A percentile compares a stretch with the other conserved stretches of the same genome.
These are phyloP conservation scores for Columbina picui DNA, from an alignment of 2,113 vertebrate genomes.

Conservation along the genomic window DNA sequence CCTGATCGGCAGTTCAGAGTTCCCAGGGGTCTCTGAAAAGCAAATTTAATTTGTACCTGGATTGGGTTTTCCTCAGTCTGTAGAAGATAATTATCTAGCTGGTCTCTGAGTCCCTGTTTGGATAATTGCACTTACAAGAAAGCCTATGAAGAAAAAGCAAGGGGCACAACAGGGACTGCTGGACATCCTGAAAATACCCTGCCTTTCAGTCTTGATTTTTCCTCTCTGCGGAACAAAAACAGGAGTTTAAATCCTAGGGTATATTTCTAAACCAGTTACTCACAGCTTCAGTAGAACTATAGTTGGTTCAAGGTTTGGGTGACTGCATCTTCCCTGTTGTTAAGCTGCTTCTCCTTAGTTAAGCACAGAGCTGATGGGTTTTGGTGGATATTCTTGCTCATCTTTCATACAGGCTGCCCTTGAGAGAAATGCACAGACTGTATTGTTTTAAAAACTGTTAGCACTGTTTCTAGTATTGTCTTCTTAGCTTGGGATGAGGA, in stretches of 20 bases:
- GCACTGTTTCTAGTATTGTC: not conserved
- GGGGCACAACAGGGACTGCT: not conserved
- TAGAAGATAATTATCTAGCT: not conserved
- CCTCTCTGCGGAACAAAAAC: not conserved
- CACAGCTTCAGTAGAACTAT: not conserved
- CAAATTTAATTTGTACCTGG: constrained; percentile 18
- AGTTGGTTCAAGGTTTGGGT: not conserved
- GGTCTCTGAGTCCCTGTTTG: not conserved
- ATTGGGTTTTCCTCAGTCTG: not conserved
- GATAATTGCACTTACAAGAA: not conserved
- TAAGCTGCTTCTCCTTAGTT: not conserved
- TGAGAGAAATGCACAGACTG: not conserved
- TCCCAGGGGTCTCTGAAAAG: not conserved
- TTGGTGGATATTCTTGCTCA: not conserved
- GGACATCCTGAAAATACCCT: not conserved
- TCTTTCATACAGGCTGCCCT: not conserved
- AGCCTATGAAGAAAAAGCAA: not conserved
- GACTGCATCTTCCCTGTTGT: not conserved
- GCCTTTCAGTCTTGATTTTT: not conserved
- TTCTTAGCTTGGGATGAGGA: not conserved
- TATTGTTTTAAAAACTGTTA: not conserved
- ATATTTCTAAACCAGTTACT: not conserved
- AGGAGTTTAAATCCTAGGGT: not conserved
- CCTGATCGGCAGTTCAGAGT: not conserved
- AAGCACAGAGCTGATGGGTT: not conserved